Conservation (phyloP, 1,140 invertebrate genomes). For the Anoplophora glabripennis region DNA sequence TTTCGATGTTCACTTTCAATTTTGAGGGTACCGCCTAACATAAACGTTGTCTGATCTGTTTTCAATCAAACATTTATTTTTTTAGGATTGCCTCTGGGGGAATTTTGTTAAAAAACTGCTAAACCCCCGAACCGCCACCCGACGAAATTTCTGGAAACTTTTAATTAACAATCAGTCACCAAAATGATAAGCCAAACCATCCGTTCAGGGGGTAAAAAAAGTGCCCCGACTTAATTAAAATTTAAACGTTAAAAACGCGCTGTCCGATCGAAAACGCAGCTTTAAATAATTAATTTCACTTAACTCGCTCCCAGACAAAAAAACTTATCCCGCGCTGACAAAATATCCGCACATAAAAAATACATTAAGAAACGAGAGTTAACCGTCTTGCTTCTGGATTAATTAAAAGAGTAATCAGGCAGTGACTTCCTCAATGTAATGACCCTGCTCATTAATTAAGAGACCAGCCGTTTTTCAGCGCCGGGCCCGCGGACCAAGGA, state of each 20-base stretch:
- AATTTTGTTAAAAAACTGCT: too few species aligned
- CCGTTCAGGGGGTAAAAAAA: too few species aligned
- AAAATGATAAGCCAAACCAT: too few species aligned
- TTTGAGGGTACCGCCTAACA: too few species aligned
- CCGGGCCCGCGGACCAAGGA: neutral
- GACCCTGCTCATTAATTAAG: too few species aligned
- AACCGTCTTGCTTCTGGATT: slow-evolving; percentile 4
- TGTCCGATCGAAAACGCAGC: neutral
- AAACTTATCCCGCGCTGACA: neutral
- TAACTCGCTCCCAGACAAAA: neutral
- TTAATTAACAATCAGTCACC: too few species aligned
- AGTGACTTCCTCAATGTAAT: neutral
- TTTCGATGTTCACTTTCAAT: too few species aligned
- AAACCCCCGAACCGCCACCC: too few species aligned
- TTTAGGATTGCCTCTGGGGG: too few species aligned
- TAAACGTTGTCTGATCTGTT: too few species aligned
- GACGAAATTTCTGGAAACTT: too few species aligned
- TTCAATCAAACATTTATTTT: too few species aligned
- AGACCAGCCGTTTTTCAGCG: neutral
- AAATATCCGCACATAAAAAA: slow-evolving; percentile 5
- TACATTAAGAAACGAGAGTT: slow-evolving; percentile 1
- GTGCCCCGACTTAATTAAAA: neutral
- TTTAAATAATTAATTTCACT: slow-evolving; percentile 9
- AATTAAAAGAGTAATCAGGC: slow-evolving; percentile 6
- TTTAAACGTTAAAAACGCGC: neutral